Evolutionary conservation across 1,140 invertebrate species (phyloP).

Genomic region (Drosophila virilis): DNA sequence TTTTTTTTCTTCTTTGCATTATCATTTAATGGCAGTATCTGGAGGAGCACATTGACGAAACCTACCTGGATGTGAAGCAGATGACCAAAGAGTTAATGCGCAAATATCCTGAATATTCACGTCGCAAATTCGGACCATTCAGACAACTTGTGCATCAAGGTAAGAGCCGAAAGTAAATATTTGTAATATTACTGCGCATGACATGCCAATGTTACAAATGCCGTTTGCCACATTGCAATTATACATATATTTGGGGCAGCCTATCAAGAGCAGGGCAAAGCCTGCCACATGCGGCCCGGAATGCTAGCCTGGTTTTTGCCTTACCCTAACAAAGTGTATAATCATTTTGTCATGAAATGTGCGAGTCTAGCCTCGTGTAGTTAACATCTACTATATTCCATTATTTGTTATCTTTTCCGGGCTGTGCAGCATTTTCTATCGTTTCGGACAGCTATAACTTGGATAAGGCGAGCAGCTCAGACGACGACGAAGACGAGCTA

Average conservation of each 20-base stretch:
- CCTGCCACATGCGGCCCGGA: neutral
- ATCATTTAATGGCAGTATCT: conserved; percentile 85
- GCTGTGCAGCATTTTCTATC: conserved; percentile 85
- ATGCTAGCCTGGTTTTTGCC: no score
- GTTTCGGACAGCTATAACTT: conserved; percentile 86
- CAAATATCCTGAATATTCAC: conserved; percentile 89
- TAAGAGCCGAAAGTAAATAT: conserved; percentile 74
- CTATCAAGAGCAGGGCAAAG: neutral
- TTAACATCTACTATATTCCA: no score
- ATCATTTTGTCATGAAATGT: neutral
- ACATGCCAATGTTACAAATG: neutral
- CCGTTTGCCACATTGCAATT: neutral
- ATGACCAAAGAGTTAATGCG: conserved; percentile 90
- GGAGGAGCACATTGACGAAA: conserved; percentile 89
- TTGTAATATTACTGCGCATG: conserved; percentile 5
- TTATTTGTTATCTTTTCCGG: no score
- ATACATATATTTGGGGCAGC: conserved; percentile 3
- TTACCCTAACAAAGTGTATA: neutral
- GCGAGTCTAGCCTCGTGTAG: no score
- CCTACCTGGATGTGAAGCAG: conserved; percentile 89
- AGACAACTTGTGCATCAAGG: conserved; percentile 87
- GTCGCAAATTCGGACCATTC: conserved; percentile 88
- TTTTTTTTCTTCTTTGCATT: conserved; percentile 6
- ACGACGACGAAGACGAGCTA: conserved; percentile 39
- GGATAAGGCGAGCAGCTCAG: conserved; percentile 78